Evolutionary conservation across 2,888 invertebrate genomes (phyloP), one percentile per base, ranked within the genome.

Genomic region (Alloscopus bannaensis): DNA sequence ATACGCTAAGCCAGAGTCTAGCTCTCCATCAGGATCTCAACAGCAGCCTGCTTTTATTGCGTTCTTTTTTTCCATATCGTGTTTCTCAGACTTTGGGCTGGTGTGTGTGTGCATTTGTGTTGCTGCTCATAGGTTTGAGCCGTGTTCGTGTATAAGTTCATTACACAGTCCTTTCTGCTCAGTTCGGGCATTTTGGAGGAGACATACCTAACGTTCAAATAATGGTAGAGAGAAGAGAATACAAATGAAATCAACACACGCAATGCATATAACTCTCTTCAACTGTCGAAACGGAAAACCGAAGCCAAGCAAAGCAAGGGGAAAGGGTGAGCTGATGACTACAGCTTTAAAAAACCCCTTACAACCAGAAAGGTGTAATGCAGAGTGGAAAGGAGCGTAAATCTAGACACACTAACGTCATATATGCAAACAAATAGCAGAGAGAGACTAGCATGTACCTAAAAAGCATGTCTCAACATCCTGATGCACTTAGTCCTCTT

Each of bases 201-300:
- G 4, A 47, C 13, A 8, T 16, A 18, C 50, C 16, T 6, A 18
- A 47, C 50, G 4, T 50, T n/a, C 50, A 50, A 4, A 50, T 50
- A 50, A n/a, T n/a, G 52, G 24, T 22, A 52, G 50, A 65, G 52
- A 29, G 22, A 45, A 47, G 26, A 20, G 36, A 45, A 29, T 71
- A 60, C 36, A 71, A 71, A 71, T 71, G 70, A 71, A 71, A 60
- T 47, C 50, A 60, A 71, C 60, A 60, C 70, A 71, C 70, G 70
- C 70, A 70, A 70, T 40, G 50, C 50, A n/a, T 47, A n/a, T 13
- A n/a, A 47, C 50, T 47, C 4, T 47, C 20, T 47, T 16, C 36
- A 8, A 36, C 6, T 36, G 13, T 36, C 6, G 36, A 36, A 8
- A 36, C 4, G 40, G 40, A 40, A 40, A 40, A 40, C 8, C 40